Evolutionary conservation across 2,113 vertebrate genomes (phyloP).

Genomic region (Bambusicola thoracicus): DNA sequence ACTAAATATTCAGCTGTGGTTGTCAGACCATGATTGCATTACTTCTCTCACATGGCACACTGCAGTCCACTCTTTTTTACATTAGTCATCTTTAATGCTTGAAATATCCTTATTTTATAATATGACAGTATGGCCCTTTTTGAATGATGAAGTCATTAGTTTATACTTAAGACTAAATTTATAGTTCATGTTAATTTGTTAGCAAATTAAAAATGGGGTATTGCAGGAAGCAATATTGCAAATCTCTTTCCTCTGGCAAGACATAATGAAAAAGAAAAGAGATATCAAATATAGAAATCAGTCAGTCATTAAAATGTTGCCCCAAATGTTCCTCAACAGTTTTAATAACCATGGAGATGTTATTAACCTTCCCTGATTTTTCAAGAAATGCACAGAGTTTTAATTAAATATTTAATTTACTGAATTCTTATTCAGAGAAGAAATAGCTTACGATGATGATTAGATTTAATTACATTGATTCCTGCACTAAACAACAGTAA

Average conservation of each 20-base stretch:
- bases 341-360: slow-evolving; percentile 32
- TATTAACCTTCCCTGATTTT: slow-evolving; percentile 44
- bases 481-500: background rate
- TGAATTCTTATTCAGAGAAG: slow-evolving; percentile 3
- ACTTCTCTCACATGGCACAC: background rate
- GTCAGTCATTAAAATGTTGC: background rate
- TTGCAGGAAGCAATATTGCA: background rate
- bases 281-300: background rate
- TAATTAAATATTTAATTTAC: slow-evolving; percentile 65
- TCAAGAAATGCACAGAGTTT: background rate
- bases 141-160: background rate
- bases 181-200: slow-evolving; percentile 2
- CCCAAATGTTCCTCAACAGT: background rate
- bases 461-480: slow-evolving; percentile 40
- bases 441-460: background rate
- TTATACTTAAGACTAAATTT: slow-evolving; percentile 38
- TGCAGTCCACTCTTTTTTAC: background rate
- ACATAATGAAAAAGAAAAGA: background rate
- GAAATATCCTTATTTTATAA: background rate
- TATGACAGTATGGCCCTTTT: background rate
- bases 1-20: background rate
- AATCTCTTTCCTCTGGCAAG: rapidly evolving
- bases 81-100: background rate
- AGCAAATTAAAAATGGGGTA: background rate
- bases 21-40: background rate